Conservation (phyloP, 1,140 invertebrate genomes). For the Idris sp. region DNA sequence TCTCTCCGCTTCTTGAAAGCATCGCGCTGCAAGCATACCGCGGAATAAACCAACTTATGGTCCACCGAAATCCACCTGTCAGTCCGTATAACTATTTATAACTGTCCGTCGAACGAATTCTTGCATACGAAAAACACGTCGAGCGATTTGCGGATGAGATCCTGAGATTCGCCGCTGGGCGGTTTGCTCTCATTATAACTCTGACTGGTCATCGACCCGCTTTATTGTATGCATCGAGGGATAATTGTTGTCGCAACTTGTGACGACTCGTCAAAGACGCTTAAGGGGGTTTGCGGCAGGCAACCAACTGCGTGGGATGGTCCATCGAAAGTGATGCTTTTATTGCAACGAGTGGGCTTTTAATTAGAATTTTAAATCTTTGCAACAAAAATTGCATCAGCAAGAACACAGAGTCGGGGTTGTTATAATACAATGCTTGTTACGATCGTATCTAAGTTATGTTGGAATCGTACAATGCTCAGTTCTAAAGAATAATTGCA, state of each 20-base stretch:
- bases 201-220: slow-evolving; percentile 26
- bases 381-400: slow-evolving; percentile 21
- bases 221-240: slow-evolving; percentile 35
- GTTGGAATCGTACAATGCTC: slow-evolving; percentile 37
- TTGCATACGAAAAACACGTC: slow-evolving; percentile 50
- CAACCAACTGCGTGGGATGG: slow-evolving; percentile 1
- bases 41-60: slow-evolving; percentile 55
- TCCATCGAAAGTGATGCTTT: not conserved
- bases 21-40: slow-evolving; percentile 12
- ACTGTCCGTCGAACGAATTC: slow-evolving; percentile 51
- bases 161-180: slow-evolving; percentile 21
- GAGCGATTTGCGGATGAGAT: slow-evolving; percentile 22
- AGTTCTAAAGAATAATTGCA: slow-evolving; percentile 51
- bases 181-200: slow-evolving; percentile 46
- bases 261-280: slow-evolving; percentile 14
- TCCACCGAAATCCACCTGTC: slow-evolving; percentile 71
- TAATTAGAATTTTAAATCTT: slow-evolving; percentile 52
- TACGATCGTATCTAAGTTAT: slow-evolving; percentile 36
- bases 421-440: slow-evolving; percentile 38
- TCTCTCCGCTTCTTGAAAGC: slow-evolving; percentile 23
- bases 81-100: slow-evolving; percentile 75
- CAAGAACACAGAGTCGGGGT: slow-evolving; percentile 2
- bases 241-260: slow-evolving; percentile 29
- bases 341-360: slow-evolving; percentile 28
- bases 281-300: slow-evolving; percentile 1